Conservation (phyloP, 1,140 invertebrate species). For the Drosophila pallidifrons region DNA sequence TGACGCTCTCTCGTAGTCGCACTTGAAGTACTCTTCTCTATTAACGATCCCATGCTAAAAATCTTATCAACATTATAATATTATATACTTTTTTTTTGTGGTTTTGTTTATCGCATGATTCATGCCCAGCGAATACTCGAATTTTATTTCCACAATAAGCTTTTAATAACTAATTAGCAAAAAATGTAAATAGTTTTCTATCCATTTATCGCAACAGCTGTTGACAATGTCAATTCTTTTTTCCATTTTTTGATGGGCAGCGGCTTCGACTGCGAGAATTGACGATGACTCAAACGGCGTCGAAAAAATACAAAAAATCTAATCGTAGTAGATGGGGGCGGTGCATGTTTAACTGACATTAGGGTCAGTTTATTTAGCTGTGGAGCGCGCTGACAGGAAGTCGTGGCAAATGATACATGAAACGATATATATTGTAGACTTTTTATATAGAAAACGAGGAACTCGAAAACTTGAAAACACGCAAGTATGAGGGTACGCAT, state of each 20-base stretch:
- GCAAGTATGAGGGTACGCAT: slow-evolving; percentile 43
- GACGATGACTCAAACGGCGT: slow-evolving; percentile 70
- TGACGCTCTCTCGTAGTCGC: background rate
- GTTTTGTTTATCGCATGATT: slow-evolving; percentile 47
- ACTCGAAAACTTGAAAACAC: slow-evolving; percentile 36
- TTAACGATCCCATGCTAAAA: slow-evolving; percentile 24
- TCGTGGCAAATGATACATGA: slow-evolving; percentile 58
- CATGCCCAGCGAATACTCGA: slow-evolving; percentile 32
- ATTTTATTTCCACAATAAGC: slow-evolving; percentile 42
- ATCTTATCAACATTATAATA: slow-evolving; percentile 41
- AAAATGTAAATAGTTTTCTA: slow-evolving; percentile 58
- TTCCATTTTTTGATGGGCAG: slow-evolving; percentile 27
- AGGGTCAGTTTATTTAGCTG: slow-evolving; percentile 47
- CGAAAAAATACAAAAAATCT: slow-evolving; percentile 11
- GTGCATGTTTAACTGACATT: slow-evolving; percentile 75
- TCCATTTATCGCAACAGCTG: slow-evolving; percentile 34
- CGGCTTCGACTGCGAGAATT: slow-evolving; percentile 1
- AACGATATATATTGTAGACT: slow-evolving; percentile 24
- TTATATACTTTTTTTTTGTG: slow-evolving; percentile 2
- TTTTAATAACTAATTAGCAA: slow-evolving; percentile 67
- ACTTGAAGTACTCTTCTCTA: slow-evolving; percentile 15
- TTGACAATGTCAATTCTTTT: slow-evolving; percentile 12
- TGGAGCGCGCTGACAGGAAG: slow-evolving; percentile 59
- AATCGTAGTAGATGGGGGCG: slow-evolving; percentile 33
- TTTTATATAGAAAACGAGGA: background rate